Conservation (phyloP, 2,888 invertebrate species). For the Drosophila subsilvestris region DNA sequence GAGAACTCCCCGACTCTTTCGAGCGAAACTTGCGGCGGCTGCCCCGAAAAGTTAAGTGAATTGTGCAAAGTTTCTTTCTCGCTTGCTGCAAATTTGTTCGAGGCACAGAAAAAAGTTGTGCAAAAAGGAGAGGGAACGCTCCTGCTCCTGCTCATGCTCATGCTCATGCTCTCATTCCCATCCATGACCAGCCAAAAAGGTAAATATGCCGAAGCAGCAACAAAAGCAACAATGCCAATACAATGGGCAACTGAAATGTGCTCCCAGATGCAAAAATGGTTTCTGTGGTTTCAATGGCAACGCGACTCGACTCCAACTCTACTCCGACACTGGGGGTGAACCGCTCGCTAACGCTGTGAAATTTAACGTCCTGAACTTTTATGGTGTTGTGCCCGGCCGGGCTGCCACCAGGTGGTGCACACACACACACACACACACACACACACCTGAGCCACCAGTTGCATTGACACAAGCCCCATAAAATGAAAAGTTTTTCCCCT, state of each 20-base stretch:
- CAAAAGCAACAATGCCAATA: slow-evolving; percentile 67
- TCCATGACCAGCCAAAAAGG: slow-evolving; percentile 59
- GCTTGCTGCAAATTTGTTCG: slow-evolving; percentile 73
- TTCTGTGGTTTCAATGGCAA: slow-evolving; percentile 79
- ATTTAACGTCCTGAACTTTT: slow-evolving; percentile 74
- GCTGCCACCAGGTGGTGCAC: slow-evolving; percentile 45
- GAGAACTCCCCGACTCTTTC: slow-evolving; percentile 32
- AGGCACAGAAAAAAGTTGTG: slow-evolving; percentile 56
- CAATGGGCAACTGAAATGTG: slow-evolving; percentile 77
- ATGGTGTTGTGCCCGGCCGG: slow-evolving; percentile 48
- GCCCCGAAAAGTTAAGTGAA: slow-evolving; percentile 76
- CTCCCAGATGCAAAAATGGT: slow-evolving; percentile 79
- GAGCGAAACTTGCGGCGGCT: slow-evolving; percentile 64
- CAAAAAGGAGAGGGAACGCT: slow-evolving; percentile 4
- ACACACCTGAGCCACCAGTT: slow-evolving; percentile 67
- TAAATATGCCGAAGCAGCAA: slow-evolving; percentile 67
- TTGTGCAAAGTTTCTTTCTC: slow-evolving; percentile 74
- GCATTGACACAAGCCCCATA: slow-evolving; percentile 71
- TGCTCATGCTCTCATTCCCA: slow-evolving; percentile 20
- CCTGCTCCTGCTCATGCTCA: background rate
- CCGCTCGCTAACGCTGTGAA: slow-evolving; percentile 72
- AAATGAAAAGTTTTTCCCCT: slow-evolving; percentile 58
- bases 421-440: slow-evolving; percentile 40
- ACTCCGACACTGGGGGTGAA: slow-evolving; percentile 30
- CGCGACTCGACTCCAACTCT: slow-evolving; percentile 29